phyloP scores from a whole-genome alignment of 2,113 vertebrate genomes.

The Peromyscus leucopus region DNA sequence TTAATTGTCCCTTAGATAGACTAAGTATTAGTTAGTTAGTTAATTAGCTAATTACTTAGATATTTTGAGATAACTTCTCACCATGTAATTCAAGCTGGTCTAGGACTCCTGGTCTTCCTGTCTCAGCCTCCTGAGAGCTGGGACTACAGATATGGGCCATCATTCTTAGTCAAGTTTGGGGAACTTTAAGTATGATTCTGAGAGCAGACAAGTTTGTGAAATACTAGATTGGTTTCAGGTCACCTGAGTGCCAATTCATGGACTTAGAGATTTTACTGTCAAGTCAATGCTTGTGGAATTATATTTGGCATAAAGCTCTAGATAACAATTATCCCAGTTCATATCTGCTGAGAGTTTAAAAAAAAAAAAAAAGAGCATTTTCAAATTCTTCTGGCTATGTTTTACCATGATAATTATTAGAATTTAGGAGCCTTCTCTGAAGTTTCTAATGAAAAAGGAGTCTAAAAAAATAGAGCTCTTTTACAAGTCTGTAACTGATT shows the following conservation, averaged over 20 bases:
- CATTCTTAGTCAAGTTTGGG: neutral
- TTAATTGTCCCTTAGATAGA: neutral
- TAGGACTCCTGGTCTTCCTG: neutral
- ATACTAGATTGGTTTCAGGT: neutral
- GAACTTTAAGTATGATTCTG: slow-evolving; percentile 40
- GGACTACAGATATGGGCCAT: neutral
- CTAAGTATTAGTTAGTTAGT: neutral
- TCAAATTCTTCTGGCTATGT: neutral
- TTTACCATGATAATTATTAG: neutral
- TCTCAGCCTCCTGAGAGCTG: neutral
- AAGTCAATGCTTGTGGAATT: neutral
- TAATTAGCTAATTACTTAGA: neutral
- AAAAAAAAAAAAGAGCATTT: neutral
- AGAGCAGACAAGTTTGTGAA: neutral
- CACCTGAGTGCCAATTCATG: neutral
- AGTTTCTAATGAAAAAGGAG: neutral
- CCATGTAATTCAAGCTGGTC: neutral
- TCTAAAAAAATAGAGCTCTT: neutral
- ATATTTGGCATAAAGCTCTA: slow-evolving; percentile 18
- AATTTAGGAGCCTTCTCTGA: neutral
- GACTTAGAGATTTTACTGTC: neutral
- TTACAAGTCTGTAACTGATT: neutral
- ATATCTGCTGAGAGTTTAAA: neutral
- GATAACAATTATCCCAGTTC: slow-evolving; percentile 24
- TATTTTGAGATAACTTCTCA: neutral